A percentile compares a stretch with the other conserved stretches of the same genome.
Evolutionary conservation across 2,113 vertebrate species (phyloP).

Genomic region (Trichomycterus rosablanca): DNA sequence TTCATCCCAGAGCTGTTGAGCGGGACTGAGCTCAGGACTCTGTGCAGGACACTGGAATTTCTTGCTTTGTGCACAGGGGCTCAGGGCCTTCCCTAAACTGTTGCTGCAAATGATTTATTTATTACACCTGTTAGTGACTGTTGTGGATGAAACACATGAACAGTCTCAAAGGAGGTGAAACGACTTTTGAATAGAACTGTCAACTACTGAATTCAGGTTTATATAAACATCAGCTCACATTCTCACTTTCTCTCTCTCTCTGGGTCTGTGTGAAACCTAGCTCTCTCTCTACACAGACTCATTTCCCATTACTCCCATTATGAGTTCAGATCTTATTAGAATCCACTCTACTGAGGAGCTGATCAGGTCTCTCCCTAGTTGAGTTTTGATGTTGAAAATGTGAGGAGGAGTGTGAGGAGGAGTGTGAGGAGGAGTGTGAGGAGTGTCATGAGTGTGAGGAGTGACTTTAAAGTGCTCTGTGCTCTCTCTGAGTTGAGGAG

Average conservation of each 20-base stretch:
- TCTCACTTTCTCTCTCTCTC: neutral
- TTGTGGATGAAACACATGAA: conserved; percentile 4
- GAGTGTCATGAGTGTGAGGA: conserved; percentile 35
- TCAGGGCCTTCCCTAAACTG: no score
- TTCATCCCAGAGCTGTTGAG: no score
- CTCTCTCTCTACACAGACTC: no score
- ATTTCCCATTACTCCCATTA: neutral
- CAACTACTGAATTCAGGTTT: conserved; percentile 49
- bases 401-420: neutral
- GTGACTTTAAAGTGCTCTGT: neutral
- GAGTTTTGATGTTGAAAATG: conserved; percentile 23
- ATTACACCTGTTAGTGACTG: no score
- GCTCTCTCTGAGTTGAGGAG: conserved; percentile 53
- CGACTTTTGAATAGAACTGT: conserved; percentile 51
- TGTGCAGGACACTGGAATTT: no score
- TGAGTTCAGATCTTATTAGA: no score
- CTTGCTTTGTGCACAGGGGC: no score
- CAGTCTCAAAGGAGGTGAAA: conserved; percentile 26
- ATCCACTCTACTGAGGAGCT: no score
- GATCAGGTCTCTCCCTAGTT: no score
- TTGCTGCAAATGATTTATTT: no score
- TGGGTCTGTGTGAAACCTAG: no score
- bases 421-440: conserved; percentile 4
- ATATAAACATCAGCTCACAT: conserved; percentile 42
- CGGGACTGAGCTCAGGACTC: no score